Conservation (phyloP, 1,140 invertebrate genomes). For the Protaetia brevitarsis region DNA sequence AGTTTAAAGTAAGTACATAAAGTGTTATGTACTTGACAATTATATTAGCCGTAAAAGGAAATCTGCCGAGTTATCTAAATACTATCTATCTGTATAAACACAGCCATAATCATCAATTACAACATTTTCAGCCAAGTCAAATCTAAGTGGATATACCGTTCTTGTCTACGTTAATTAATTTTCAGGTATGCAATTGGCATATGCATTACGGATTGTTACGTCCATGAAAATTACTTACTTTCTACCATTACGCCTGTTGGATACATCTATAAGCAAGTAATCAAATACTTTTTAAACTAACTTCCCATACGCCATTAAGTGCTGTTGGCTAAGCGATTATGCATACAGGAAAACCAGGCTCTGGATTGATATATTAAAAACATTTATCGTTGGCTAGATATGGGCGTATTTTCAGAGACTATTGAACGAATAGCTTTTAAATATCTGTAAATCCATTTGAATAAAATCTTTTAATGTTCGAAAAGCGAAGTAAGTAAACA, state of each 20-base stretch:
- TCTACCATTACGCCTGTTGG: background rate
- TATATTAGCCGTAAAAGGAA: background rate
- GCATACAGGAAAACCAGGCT: background rate
- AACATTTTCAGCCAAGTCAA: background rate
- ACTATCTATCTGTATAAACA: background rate
- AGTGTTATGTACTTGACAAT: no score
- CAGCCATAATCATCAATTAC: background rate
- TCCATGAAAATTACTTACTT: background rate
- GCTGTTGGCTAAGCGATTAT: background rate
- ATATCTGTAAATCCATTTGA: background rate
- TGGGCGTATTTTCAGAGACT: background rate
- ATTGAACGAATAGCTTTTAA: background rate
- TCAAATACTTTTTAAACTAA: slow-evolving; percentile 1
- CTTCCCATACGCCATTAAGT: background rate
- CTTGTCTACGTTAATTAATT: background rate
- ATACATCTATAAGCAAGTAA: background rate
- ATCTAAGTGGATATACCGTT: background rate
- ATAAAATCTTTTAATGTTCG: slow-evolving; percentile 4
- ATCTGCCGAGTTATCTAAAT: background rate
- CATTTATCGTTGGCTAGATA: background rate
- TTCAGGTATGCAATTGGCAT: background rate
- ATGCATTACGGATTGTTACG: background rate
- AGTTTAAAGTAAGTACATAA: no score
- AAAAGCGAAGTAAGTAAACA: background rate
- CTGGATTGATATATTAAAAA: background rate